Conservation (phyloP, 1,140 invertebrate genomes). For the Drosophila gunungcola region DNA sequence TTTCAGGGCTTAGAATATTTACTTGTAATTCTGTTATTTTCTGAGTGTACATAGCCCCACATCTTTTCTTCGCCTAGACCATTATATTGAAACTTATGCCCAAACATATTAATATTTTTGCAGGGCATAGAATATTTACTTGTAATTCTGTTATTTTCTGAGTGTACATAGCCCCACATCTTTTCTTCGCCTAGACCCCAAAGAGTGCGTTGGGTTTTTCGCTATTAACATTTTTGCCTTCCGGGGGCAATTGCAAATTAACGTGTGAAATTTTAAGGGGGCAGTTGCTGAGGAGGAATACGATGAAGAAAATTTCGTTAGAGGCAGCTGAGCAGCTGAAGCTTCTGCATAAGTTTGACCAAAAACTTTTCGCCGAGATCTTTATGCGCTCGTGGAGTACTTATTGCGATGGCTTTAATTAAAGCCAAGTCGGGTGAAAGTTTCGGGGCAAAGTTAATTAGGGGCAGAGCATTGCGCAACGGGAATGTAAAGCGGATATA, state of each 20-base stretch:
- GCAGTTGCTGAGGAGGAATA: constrained; percentile 4
- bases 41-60: not conserved
- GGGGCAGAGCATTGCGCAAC: constrained; percentile 34
- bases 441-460: constrained; percentile 52
- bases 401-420: constrained; percentile 64
- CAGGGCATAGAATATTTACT: too few species aligned
- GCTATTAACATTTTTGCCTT: constrained; percentile 70
- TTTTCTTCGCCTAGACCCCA: not conserved
- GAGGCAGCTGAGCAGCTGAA: constrained; percentile 10
- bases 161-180: constrained; percentile 3
- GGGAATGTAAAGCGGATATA: constrained; percentile 47
- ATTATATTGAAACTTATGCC: too few species aligned
- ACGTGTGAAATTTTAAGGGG: constrained; percentile 68
- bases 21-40: not conserved
- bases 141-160: not conserved
- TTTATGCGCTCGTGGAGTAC: constrained; percentile 46
- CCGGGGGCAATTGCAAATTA: constrained; percentile 64
- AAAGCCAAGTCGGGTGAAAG: constrained; percentile 56
- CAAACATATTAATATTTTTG: too few species aligned
- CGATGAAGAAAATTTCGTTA: constrained; percentile 20
- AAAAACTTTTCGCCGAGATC: constrained; percentile 50
- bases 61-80: not conserved
- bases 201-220: constrained; percentile 46
- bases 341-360: constrained; percentile 62
- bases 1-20: too few species aligned